phyloP scores from a whole-genome alignment of 2,888 invertebrate genomes.

The Panopea generosa region DNA sequence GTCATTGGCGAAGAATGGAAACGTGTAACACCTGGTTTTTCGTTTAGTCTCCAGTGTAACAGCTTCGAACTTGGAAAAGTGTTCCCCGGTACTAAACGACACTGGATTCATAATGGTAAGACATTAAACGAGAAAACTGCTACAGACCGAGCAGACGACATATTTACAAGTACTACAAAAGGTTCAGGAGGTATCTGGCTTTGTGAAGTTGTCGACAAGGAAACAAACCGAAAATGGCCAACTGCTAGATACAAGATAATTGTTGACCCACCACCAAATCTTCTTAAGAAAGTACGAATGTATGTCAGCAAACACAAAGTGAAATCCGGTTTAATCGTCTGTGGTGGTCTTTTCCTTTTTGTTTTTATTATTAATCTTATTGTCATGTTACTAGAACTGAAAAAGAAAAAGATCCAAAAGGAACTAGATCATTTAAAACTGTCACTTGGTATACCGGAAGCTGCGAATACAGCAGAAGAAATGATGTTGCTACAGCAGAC shows the following conservation, averaged over 20 bases:
- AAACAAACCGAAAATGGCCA: constrained; percentile 21
- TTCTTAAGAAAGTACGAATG: constrained; percentile 12
- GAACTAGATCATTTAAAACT: constrained; percentile 33
- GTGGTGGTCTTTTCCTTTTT: constrained; percentile 22
- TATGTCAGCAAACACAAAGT: constrained; percentile 33
- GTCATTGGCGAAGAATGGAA: constrained; percentile 36
- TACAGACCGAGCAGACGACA: background rate
- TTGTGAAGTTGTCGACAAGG: constrained; percentile 27
- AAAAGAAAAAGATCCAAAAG: constrained; percentile 19
- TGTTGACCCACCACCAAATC: constrained; percentile 30
- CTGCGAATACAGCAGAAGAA: no score
- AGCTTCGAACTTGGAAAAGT: constrained; percentile 39
- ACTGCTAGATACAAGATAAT: constrained; percentile 39
- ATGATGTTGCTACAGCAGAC: no score
- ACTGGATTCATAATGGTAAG: constrained; percentile 29
- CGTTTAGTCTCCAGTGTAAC: constrained; percentile 29
- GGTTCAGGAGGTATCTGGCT: constrained; percentile 38
- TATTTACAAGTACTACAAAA: constrained; percentile 9
- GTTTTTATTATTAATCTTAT: constrained; percentile 33
- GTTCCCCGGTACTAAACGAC: constrained; percentile 16
- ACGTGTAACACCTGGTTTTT: constrained; percentile 12
- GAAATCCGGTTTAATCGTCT: constrained; percentile 9
- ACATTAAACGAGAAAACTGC: constrained; percentile 17
- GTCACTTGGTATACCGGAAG: constrained; percentile 25
- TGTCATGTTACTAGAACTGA: constrained; percentile 28